Percentiles rank a stretch among this genome's conserved stretches.
Evolutionary conservation across 2,113 vertebrate genomes (phyloP).

Genomic region (Pterocles orientalis): DNA sequence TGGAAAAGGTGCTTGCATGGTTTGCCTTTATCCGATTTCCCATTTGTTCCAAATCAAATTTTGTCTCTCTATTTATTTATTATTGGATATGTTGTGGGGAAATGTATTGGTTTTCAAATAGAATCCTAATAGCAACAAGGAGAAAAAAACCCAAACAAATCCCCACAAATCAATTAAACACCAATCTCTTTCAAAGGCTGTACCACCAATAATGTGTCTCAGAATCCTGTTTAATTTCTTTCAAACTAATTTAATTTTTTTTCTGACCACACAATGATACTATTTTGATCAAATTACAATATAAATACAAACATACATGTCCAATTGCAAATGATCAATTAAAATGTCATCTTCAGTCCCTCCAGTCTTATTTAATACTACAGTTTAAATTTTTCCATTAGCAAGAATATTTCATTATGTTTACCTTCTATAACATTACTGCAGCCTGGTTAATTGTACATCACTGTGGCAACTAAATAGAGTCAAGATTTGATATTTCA

Average conservation of each 20-base stretch:
- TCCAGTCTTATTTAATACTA: not conserved
- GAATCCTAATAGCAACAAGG: not conserved
- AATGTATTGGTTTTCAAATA: not conserved
- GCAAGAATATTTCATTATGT: slow-evolving; percentile 16
- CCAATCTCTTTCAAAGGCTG: not conserved
- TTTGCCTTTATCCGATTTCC: not conserved
- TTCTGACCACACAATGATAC: not conserved
- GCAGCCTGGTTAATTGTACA: slow-evolving; percentile 43
- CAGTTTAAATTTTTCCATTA: slow-evolving; percentile 2
- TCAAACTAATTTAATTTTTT: not conserved
- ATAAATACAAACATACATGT: not conserved
- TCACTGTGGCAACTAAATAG: slow-evolving; percentile 7
- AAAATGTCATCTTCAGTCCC: not conserved
- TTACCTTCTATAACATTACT: slow-evolving; percentile 6
- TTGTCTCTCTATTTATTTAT: not conserved
- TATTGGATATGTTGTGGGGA: not conserved
- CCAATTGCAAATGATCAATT: not conserved
- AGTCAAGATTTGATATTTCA: slow-evolving; percentile 28
- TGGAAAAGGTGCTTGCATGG: not conserved
- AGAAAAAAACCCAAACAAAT: not conserved
- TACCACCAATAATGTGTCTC: not conserved
- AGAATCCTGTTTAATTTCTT: not conserved
- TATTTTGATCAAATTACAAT: slow-evolving; percentile 26
- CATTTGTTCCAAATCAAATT: not conserved
- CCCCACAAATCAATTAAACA: not conserved